phyloP scores from a whole-genome alignment of 2,797 vertebrate species.

The Ceyx erithaca region DNA sequence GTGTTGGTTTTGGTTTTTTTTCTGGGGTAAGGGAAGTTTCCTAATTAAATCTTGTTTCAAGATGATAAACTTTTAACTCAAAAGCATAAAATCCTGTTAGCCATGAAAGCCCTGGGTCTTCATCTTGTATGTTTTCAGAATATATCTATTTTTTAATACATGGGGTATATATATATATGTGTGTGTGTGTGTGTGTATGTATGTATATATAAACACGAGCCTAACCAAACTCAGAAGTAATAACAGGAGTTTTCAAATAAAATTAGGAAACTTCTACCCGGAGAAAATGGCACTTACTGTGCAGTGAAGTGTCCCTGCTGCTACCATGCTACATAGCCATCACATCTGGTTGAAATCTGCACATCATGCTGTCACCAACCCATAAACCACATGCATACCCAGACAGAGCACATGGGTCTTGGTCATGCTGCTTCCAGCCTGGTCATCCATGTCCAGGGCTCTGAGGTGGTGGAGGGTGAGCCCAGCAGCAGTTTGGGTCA shows the following conservation, averaged over 20 bases:
- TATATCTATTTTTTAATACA: neutral
- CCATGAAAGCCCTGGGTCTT: neutral
- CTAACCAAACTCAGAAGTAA: conserved; percentile 16
- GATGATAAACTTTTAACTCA: neutral
- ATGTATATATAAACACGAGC: neutral
- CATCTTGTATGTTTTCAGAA: neutral
- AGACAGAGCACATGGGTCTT: neutral
- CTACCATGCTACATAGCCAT: neutral
- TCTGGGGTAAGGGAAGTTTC: neutral
- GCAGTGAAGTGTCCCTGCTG: neutral
- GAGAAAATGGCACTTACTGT: conserved; percentile 4
- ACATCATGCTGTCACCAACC: neutral
- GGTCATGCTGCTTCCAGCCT: neutral
- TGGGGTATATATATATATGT: neutral
- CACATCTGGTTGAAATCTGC: conserved; percentile 54
- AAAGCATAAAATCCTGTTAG: neutral
- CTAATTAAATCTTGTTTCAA: neutral
- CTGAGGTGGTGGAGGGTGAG: neutral
- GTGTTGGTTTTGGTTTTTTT: neutral
- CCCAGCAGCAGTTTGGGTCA: neutral
- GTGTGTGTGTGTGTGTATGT: neutral
- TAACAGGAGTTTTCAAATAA: conserved; percentile 7
- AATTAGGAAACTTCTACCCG: neutral
- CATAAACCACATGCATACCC: conserved; percentile 16
- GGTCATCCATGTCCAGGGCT: neutral